phyloP scores from a whole-genome alignment of 2,113 vertebrate species.

The Cephalopholis sonnerati region DNA sequence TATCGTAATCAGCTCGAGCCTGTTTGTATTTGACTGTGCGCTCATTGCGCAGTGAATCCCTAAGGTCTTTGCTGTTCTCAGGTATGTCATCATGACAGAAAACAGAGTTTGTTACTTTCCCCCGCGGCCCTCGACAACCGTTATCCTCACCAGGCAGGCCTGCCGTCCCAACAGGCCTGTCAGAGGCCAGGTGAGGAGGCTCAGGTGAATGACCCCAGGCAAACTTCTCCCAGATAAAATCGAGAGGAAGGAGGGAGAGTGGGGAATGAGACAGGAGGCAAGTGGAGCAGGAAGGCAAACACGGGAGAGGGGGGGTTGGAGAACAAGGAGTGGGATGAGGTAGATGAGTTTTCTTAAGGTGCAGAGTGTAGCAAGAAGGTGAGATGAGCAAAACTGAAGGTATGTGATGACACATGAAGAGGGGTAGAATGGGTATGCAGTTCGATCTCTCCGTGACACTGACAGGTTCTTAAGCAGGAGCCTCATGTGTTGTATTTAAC shows the following conservation, averaged over 20 bases:
- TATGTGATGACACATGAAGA: slow-evolving; percentile 6
- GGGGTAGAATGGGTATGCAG: neutral
- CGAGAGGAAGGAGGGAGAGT: neutral
- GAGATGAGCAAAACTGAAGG: neutral
- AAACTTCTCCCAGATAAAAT: slow-evolving; percentile 50
- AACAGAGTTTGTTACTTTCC: slow-evolving; percentile 54
- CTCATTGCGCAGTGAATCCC: slow-evolving; percentile 38
- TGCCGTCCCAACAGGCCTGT: slow-evolving; percentile 58
- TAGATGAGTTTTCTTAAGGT: slow-evolving; percentile 36
- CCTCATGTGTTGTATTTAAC: neutral
- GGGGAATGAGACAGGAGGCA: slow-evolving; percentile 20
- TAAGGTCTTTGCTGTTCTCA: slow-evolving; percentile 36
- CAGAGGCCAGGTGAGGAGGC: slow-evolving; percentile 69
- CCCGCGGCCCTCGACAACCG: slow-evolving; percentile 44
- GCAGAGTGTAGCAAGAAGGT: neutral
- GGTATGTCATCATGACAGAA: slow-evolving; percentile 62
- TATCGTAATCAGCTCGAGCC: slow-evolving; percentile 25
- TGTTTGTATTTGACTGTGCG: slow-evolving; percentile 34
- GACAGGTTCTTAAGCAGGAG: neutral
- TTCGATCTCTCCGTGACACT: neutral
- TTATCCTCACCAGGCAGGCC: slow-evolving; percentile 52
- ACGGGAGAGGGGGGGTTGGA: neutral
- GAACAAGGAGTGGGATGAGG: slow-evolving; percentile 20
- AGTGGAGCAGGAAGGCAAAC: slow-evolving; percentile 37
- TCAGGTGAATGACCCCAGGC: slow-evolving; percentile 82